Percentiles rank a stretch among this genome's conserved stretches.
These are phyloP conservation scores for Gallinago media DNA, from an alignment of 2,113 vertebrate species.

Conservation along the genomic window DNA sequence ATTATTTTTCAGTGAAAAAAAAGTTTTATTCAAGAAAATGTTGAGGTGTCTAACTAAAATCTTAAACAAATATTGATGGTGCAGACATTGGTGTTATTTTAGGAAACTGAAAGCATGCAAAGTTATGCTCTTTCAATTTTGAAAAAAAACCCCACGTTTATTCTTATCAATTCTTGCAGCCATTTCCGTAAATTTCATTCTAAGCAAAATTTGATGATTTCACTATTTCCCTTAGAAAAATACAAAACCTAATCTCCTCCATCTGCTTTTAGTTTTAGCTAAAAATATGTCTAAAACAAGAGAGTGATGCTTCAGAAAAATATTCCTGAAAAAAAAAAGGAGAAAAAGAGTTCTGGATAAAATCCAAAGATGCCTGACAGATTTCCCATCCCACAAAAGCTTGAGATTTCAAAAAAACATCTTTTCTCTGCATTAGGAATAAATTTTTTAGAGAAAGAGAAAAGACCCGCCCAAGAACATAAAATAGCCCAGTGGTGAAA, in stretches of 20 bases:
- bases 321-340: background rate
- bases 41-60: background rate
- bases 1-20: background rate
- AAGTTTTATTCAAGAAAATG: background rate
- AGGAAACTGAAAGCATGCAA: background rate
- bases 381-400: conserved; percentile 53
- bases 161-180: background rate
- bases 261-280: conserved; percentile 60
- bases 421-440: background rate
- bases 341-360: background rate
- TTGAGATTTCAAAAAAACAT: conserved; percentile 20
- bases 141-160: background rate
- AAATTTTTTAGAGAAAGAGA: background rate
- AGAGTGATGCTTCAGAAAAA: conserved; percentile 1
- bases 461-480: conserved; percentile 36
- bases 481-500: background rate
- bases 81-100: background rate
- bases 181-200: background rate
- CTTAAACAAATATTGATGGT: background rate
- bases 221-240: conserved; percentile 12
- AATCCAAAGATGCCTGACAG: conserved; percentile 6
- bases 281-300: conserved; percentile 9
- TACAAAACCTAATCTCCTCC: background rate
- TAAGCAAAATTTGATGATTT: conserved; percentile 25
- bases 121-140: background rate